phyloP scores from a whole-genome alignment of 2,797 vertebrate genomes.

The Phylloscopus collybita region DNA sequence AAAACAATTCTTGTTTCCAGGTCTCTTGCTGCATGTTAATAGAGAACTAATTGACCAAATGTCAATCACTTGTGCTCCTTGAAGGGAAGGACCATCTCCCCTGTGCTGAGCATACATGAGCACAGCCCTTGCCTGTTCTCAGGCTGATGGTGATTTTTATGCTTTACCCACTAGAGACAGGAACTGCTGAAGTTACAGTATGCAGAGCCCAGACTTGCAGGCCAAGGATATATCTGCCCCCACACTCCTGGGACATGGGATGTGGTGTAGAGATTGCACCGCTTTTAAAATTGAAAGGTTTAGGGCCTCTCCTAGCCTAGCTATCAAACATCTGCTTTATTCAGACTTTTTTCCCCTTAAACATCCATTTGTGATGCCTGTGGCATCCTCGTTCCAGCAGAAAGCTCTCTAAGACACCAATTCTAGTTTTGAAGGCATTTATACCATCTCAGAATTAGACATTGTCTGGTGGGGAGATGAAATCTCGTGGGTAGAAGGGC shows the following conservation, averaged over 20 bases:
- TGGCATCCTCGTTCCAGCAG: fast-evolving
- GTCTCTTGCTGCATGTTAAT: conserved; percentile 17
- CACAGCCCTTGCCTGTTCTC: background rate
- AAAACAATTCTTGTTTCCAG: background rate
- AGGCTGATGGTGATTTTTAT: background rate
- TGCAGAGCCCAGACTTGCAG: fast-evolving
- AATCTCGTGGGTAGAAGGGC: background rate
- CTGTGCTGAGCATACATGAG: background rate
- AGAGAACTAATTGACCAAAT: conserved; percentile 2
- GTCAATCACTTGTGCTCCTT: background rate
- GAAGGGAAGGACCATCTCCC: background rate
- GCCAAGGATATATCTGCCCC: background rate
- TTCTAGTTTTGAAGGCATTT: background rate
- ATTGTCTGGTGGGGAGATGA: background rate
- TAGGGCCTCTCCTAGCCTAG: background rate
- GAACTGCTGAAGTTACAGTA: background rate
- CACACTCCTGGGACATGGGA: fast-evolving
- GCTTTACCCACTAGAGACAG: background rate
- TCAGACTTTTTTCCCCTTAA: fast-evolving
- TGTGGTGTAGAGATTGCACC: background rate
- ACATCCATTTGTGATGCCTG: background rate
- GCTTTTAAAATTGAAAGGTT: background rate
- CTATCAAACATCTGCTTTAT: background rate
- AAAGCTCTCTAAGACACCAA: background rate
- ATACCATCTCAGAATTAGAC: background rate